phyloP scores from a whole-genome alignment of 2,888 invertebrate species.

The Adelphocoris suturalis region DNA sequence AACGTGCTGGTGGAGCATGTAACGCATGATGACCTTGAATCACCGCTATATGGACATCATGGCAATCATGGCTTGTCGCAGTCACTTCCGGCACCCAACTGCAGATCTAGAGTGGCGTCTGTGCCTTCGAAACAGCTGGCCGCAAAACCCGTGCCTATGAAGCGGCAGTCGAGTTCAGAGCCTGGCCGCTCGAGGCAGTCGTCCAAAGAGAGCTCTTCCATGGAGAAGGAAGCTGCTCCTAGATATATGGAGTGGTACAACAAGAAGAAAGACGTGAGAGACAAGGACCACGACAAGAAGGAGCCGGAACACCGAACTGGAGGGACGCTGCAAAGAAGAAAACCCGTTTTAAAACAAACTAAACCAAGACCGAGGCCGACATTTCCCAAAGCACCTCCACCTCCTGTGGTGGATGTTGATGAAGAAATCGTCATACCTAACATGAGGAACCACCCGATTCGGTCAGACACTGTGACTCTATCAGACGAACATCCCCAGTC shows the following conservation, averaged over 20 bases:
- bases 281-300: conserved; percentile 70
- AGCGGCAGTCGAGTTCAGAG: conserved; percentile 63
- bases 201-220: conserved; percentile 49
- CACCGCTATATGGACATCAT: neutral
- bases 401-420: conserved; percentile 64
- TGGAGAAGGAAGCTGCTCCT: conserved; percentile 79
- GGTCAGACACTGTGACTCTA: neutral
- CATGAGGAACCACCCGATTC: neutral
- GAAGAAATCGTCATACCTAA: conserved; percentile 41
- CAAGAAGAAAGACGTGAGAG: conserved; percentile 51
- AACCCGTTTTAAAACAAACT: conserved; percentile 51
- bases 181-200: conserved; percentile 61
- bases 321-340: neutral
- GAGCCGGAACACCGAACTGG: conserved; percentile 35
- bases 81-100: conserved; percentile 3
- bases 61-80: neutral
- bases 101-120: conserved; percentile 47
- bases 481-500: conserved; percentile 3
- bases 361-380: conserved; percentile 3
- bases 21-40: conserved; percentile 65
- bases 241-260: conserved; percentile 90
- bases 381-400: conserved; percentile 29
- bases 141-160: conserved; percentile 19
- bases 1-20: conserved; percentile 72
- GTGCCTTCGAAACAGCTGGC: conserved; percentile 48